Base-by-base conservation (phyloP, 2,797 vertebrate species). In the Syndactyla subalaris region DNA sequence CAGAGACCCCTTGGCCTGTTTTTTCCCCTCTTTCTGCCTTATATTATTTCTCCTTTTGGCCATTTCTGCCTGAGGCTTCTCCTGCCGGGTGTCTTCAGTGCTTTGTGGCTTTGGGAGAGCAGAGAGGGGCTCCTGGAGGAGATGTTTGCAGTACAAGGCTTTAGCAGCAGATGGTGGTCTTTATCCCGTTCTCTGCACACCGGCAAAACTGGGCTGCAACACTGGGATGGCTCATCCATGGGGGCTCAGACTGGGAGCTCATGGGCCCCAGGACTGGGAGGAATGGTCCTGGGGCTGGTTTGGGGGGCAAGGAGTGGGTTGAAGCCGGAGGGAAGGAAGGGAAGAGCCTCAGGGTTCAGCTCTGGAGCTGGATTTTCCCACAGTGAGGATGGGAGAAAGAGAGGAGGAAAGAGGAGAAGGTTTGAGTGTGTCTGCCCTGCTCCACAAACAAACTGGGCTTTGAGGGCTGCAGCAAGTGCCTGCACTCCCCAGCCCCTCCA, bases 361-460 rank as follows among this genome's bases (percentile, higher is more conserved):
- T 48, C 30, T 2, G 39, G 67, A 88, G 48, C 59, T 6, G 4
- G 63, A 18, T 46, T 91, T 95, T 96, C 94, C 87, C 94, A 95
- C 92, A 92, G 76, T 1, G 19, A 1, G 3, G 85, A 58, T 16
- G 74, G 78, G 92, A 76, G 88, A 66, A 5, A 36, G 32, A 1
- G 13, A 36, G 66, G 18, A 3, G 29, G 79, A 12, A 70, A 38
- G 45, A 45, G 70, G 78, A 85, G 49, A 67, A 39, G 51, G 62
- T 27, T 34, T 22, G 87, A 1, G 66, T 3, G 2, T 8, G 24
- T 21, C 15, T 39, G 62, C 39, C 51, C 80, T 1, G 3, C 29
- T 94, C 78, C 38, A 89, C 92, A 95, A 96, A 95, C 85, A 95
- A 91, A 87, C 67, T 7, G 43, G 0, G 58, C 62, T 58, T 88